phyloP scores from a whole-genome alignment of 1,140 invertebrate species.

The Pseudomyrmex concolor region DNA sequence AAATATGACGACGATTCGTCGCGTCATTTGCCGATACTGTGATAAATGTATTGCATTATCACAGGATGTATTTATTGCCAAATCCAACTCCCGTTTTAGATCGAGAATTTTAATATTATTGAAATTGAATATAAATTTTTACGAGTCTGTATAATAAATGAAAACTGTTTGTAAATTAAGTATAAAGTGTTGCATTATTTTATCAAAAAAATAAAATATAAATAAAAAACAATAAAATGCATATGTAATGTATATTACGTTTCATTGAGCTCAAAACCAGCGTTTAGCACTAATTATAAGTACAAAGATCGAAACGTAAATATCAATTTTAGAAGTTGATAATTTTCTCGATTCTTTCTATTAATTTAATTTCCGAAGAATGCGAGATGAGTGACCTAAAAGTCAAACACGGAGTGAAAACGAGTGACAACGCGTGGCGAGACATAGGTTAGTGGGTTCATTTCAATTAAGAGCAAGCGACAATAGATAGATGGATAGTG shows the following conservation, averaged over 20 bases:
- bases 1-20: constrained; percentile 43
- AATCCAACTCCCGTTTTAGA: neutral
- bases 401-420: constrained; percentile 37
- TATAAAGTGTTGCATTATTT: neutral
- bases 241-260: neutral
- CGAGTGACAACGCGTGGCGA: constrained; percentile 15
- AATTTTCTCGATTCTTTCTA: constrained; percentile 11
- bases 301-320: neutral
- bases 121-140: neutral
- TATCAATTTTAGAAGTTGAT: neutral
- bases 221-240: neutral
- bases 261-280: neutral
- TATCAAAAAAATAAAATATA: neutral
- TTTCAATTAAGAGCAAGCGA: constrained; percentile 55
- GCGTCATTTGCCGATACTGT: constrained; percentile 35
- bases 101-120: neutral
- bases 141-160: too few relatives aligned
- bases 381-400: constrained; percentile 19
- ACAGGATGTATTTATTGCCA: neutral
- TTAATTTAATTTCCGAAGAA: constrained; percentile 33
- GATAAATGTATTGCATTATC: constrained; percentile 28
- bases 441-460: constrained; percentile 48
- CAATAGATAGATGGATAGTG: constrained; percentile 55
- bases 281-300: neutral
- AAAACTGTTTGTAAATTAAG: neutral